These are phyloP conservation scores for Octodon degus DNA, from an alignment of 2,113 vertebrate species.

Conservation along the genomic window DNA sequence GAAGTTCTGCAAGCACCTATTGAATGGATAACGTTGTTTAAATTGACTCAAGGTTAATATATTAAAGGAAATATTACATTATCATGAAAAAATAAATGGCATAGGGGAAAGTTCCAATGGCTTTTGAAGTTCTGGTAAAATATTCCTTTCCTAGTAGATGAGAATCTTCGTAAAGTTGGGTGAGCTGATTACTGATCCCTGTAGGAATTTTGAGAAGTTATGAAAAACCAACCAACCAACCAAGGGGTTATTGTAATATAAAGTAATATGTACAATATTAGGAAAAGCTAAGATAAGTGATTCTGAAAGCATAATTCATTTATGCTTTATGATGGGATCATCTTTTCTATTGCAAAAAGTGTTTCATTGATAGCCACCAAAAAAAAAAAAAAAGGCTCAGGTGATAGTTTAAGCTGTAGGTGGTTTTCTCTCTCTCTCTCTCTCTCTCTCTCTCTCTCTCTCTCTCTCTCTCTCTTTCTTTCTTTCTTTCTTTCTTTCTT, in stretches of 20 bases:
- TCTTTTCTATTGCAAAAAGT: not conserved
- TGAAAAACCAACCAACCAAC: not conserved
- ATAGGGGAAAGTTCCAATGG: not conserved
- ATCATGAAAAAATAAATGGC: slow-evolving; percentile 14
- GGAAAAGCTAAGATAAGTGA: slow-evolving; percentile 3
- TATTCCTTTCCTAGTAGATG: slow-evolving; percentile 19
- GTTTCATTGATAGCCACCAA: not conserved
- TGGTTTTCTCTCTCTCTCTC: too few relatives aligned
- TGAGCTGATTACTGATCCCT: not conserved
- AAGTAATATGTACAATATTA: not conserved
- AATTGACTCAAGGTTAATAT: not conserved
- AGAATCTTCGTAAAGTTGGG: slow-evolving; percentile 15
- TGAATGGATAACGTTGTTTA: not conserved
- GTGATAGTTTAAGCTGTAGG: not conserved
- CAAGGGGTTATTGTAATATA: not conserved
- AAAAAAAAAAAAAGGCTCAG: not conserved
- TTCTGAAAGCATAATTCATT: slow-evolving; percentile 15
- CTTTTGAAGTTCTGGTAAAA: not conserved
- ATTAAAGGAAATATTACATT: not conserved
- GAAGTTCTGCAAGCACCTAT: not conserved
- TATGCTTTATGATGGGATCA: not conserved
- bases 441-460: too few relatives aligned
- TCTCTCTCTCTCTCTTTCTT: not conserved
- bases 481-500: too few relatives aligned
- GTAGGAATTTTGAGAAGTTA: slow-evolving; percentile 27